A percentile compares a stretch with the other conserved stretches of the same genome.
These are phyloP conservation scores for Zygothrica quintamaculata DNA, from an alignment of 2,888 invertebrate genomes.

Conservation along the genomic window DNA sequence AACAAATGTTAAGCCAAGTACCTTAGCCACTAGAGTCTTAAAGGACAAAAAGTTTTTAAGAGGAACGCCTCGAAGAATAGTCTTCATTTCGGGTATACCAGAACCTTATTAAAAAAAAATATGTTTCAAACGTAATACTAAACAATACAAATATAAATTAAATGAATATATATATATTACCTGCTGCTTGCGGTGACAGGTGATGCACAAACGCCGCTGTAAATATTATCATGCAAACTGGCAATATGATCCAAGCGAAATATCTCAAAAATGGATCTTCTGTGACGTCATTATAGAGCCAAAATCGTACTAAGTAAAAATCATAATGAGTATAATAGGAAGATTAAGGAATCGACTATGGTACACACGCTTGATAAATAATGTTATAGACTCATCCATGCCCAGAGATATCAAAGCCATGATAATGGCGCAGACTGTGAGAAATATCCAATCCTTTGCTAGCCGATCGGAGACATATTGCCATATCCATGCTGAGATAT, in stretches of 20 bases:
- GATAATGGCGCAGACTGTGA: constrained; percentile 89
- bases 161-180: constrained; percentile 84
- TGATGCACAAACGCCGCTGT: constrained; percentile 98
- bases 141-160: no score
- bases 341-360: constrained; percentile 86
- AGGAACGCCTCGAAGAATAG: constrained; percentile 97
- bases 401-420: constrained; percentile 97
- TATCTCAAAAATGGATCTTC: constrained; percentile 92
- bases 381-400: constrained; percentile 94
- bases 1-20: constrained; percentile 94
- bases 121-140: no score
- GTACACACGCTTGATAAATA: constrained; percentile 7
- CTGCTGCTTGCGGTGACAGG: constrained; percentile 98
- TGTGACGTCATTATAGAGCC: constrained; percentile 94
- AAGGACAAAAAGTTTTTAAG: constrained; percentile 98
- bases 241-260: constrained; percentile 96
- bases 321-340: constrained; percentile 65
- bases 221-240: constrained; percentile 95
- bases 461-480: constrained; percentile 93
- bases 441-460: constrained; percentile 98
- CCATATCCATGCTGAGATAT: constrained; percentile 89
- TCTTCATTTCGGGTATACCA: constrained; percentile 99
- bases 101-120: constrained; percentile 88
- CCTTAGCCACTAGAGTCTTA: constrained; percentile 96
- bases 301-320: constrained; percentile 89